Evolutionary conservation across 2,113 vertebrate genomes (phyloP).

Genomic region (Sitta europaea): DNA sequence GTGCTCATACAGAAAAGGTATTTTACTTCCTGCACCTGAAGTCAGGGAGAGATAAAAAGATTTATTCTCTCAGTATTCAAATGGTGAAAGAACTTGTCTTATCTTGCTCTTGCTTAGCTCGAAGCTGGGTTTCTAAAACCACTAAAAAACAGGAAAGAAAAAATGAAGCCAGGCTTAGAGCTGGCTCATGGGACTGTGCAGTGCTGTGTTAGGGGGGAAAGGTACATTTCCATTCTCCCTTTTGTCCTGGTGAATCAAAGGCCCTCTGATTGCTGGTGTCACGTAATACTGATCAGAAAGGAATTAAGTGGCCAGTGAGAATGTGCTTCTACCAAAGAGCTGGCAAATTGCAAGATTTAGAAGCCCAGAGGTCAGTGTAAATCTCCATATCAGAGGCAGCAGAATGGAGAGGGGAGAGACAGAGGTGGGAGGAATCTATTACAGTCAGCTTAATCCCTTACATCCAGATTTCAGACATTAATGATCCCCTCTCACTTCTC

Average conservation of each 20-base stretch:
- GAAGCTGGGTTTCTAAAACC: constrained; percentile 29
- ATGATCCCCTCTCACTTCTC: constrained; percentile 15
- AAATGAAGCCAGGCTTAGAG: constrained; percentile 47
- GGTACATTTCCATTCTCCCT: constrained; percentile 10
- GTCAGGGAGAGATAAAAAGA: constrained; percentile 26
- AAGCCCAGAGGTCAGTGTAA: constrained; percentile 67
- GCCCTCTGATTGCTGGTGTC: constrained; percentile 41
- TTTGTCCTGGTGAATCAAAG: constrained; percentile 58
- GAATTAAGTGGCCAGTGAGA: constrained; percentile 66
- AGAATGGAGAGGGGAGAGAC: neutral
- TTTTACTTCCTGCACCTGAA: constrained; percentile 10
- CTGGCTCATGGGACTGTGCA: neutral
- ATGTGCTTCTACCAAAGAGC: constrained; percentile 62
- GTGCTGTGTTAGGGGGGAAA: neutral
- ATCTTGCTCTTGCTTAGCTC: constrained; percentile 30
- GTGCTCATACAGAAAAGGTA: neutral
- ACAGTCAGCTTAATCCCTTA: constrained; percentile 1
- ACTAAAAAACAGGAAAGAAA: constrained; percentile 7
- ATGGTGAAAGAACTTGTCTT: constrained; percentile 18
- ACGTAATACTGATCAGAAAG: constrained; percentile 49
- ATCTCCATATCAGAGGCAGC: constrained; percentile 69
- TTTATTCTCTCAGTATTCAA: constrained; percentile 30
- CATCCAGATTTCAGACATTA: constrained; percentile 18
- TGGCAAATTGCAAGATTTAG: constrained; percentile 64
- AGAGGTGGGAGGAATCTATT: constrained; percentile 42